Evolutionary conservation across 2,888 invertebrate genomes (phyloP).

Genomic region (Bruchidius siliquastri): DNA sequence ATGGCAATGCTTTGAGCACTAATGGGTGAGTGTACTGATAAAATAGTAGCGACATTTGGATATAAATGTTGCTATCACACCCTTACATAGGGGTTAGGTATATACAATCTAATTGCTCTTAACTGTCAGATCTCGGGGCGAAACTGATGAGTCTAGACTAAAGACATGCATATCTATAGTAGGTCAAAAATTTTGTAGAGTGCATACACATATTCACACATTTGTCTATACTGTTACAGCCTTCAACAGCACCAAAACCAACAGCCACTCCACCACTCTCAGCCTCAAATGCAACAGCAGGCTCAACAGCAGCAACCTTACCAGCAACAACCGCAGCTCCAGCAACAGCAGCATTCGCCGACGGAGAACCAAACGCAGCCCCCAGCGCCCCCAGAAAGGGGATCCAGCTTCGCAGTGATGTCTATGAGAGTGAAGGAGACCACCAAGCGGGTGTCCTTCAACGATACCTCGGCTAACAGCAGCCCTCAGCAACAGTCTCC

Average conservation of each 20-base stretch:
- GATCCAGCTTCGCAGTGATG: slow-evolving; percentile 84
- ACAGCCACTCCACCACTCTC: slow-evolving; percentile 13
- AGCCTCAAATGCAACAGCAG: slow-evolving; percentile 24
- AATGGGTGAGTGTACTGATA: slow-evolving; percentile 12
- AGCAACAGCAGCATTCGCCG: slow-evolving; percentile 26
- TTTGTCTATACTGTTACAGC: slow-evolving; percentile 20
- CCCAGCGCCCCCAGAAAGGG: slow-evolving; percentile 80
- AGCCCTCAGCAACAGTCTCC: slow-evolving; percentile 9
- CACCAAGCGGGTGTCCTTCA: slow-evolving; percentile 46
- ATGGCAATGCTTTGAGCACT: slow-evolving; percentile 14
- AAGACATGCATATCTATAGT: no score
- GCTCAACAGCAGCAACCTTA: slow-evolving; percentile 29
- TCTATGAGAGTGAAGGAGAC: slow-evolving; percentile 51
- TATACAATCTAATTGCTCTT: no score
- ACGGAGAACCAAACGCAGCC: slow-evolving; percentile 55
- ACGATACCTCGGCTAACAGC: slow-evolving; percentile 15
- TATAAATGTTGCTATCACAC: no score
- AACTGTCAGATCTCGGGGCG: no score
- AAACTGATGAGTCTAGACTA: no score
- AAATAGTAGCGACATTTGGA: no score
- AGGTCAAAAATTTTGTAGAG: no score
- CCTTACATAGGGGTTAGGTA: no score
- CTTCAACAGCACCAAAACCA: slow-evolving; percentile 28
- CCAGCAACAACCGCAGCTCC: slow-evolving; percentile 5
- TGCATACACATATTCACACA: no score